phyloP scores from a whole-genome alignment of 1,140 invertebrate genomes.

The Drosophila littoralis region DNA sequence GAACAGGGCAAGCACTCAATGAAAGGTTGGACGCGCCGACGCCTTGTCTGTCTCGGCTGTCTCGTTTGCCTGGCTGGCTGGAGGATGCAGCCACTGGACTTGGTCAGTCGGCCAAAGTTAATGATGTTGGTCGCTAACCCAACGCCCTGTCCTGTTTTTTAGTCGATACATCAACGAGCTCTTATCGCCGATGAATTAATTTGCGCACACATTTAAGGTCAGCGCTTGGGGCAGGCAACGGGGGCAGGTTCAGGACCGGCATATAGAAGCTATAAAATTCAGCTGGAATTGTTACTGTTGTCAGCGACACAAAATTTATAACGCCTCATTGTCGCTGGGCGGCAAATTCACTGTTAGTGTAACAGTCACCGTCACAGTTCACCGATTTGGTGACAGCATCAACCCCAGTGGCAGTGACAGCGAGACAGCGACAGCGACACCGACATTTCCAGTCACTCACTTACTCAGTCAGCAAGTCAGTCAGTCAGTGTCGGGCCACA shows the following conservation, averaged over 20 bases:
- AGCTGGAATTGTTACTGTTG: conserved; percentile 14
- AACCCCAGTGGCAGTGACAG: conserved; percentile 5
- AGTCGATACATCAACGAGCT: conserved; percentile 50
- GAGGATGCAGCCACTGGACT: conserved; percentile 29
- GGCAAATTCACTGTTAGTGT: conserved; percentile 4
- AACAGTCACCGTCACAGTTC: conserved; percentile 29
- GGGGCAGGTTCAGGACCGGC: background rate
- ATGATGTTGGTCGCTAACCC: conserved; percentile 46
- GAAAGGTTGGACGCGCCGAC: conserved; percentile 14
- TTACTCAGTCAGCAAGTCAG: conserved; percentile 36
- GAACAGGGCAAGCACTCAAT: conserved; percentile 37
- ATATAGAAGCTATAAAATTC: background rate
- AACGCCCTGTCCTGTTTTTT: background rate
- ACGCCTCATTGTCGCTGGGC: conserved; percentile 6
- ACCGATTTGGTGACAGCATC: conserved; percentile 26
- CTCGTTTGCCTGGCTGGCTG: background rate
- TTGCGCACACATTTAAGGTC: conserved; percentile 66
- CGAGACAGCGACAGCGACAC: conserved; percentile 49
- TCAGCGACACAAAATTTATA: conserved; percentile 42
- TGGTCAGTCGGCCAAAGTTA: conserved; percentile 77
- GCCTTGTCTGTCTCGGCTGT: background rate
- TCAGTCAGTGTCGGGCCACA: conserved; percentile 32
- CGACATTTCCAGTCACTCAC: conserved; percentile 59
- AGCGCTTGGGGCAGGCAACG: background rate
- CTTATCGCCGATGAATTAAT: conserved; percentile 75